Percentiles rank a stretch among this genome's conserved stretches.
These are phyloP conservation scores for Ceratosolen solmsi DNA, from an alignment of 1,140 invertebrate genomes.

Conservation along the genomic window DNA sequence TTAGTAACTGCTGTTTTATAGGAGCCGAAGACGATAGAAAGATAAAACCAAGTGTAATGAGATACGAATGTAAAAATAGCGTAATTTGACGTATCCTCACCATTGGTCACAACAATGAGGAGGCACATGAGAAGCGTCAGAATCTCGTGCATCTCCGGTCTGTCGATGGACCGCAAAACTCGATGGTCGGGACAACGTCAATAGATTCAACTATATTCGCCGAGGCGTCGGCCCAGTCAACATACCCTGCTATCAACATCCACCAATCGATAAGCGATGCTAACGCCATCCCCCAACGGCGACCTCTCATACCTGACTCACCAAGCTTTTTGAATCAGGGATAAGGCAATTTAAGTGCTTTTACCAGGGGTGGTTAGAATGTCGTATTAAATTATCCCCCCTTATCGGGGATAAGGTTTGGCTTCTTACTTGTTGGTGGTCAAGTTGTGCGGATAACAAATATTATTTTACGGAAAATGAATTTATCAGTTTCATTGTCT, in stretches of 20 bases:
- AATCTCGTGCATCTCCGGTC: slow-evolving; percentile 33
- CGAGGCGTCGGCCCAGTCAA: neutral
- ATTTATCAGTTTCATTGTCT: no score
- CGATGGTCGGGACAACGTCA: slow-evolving; percentile 3
- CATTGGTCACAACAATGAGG: slow-evolving; percentile 22
- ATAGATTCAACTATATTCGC: slow-evolving; percentile 14
- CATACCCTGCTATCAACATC: slow-evolving; percentile 12
- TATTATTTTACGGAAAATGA: no score
- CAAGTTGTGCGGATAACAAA: no score
- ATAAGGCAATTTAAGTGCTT: no score
- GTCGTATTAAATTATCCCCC: no score
- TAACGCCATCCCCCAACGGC: slow-evolving; percentile 25
- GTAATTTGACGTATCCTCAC: slow-evolving; percentile 10
- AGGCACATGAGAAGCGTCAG: slow-evolving; percentile 15
- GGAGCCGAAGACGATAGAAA: no score
- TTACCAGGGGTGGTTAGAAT: no score
- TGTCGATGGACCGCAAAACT: neutral
- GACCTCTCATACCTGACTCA: neutral
- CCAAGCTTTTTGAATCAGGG: no score
- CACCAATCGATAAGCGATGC: slow-evolving; percentile 18
- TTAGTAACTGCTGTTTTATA: no score
- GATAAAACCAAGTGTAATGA: neutral
- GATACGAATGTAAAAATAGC: no score
- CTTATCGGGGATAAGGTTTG: no score
- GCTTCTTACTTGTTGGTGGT: no score